Evolutionary conservation across 2,888 invertebrate species (phyloP), one percentile per base, ranked within the genome.

Genomic region (Atherix ibis): DNA sequence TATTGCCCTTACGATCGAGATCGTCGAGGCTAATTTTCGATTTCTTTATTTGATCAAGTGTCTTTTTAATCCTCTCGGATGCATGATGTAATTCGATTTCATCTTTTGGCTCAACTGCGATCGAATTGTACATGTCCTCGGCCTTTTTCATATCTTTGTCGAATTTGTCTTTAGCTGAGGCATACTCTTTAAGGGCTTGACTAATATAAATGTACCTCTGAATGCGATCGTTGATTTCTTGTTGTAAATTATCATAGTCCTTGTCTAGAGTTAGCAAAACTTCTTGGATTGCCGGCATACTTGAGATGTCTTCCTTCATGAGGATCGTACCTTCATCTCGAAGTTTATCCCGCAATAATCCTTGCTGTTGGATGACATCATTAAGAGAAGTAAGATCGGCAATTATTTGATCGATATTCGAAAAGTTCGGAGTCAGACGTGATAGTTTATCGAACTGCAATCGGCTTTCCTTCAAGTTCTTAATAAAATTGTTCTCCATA

Each of bases 231-330:
- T 71, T 70, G 15, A 87, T 70, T 34, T 73, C 66, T 43, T 82
- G 77, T 33, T 76, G 76, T 2, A 82, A 64, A 55, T 77, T 76
- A 51, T 85, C 85, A 73, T 82, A 88, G 43, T 76, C 76, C 35
- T 76, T 71, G 49, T 88, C 87, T 27, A 83, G 71, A 2, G 78
- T 70, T 1, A 83, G 67, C 1, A 89, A 58, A 30, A 76, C 74
- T 45, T 80, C 80, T 57, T 89, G 88, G 39, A 88, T 76, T 1
- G 73, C 71, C 0, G 80, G 75, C 58, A 81, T 76, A 44, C 81
- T 81, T 33, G 75, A 70, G 49, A 82, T 76, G 59, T 91, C 80
- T 62, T 82, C 77, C 50, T 80, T 75, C 73, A 87, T 75, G 43
- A 87, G 59, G 47, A 76, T 68, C 35, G 80, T 66, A 2, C 84